A percentile compares a stretch with the other conserved stretches of the same genome.
These are phyloP conservation scores for Spilogale gracilis DNA, from an alignment of 2,113 vertebrate species.

Conservation along the genomic window DNA sequence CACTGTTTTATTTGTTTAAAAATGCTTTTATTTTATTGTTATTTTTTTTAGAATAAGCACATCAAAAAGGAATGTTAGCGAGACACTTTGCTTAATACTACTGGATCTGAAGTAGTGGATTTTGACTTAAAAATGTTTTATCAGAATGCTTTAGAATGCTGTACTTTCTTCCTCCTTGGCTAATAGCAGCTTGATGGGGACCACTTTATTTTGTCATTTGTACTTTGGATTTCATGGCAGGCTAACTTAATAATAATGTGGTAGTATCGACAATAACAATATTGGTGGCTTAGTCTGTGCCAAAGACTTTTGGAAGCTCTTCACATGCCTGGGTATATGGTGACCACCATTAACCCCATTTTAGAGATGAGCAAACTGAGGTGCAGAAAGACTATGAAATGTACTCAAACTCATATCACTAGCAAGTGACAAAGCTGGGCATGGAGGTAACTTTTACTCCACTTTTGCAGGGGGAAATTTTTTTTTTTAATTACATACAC, in stretches of 20 bases:
- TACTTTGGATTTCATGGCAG: constrained; percentile 18
- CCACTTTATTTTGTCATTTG: not conserved
- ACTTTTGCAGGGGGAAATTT: not conserved
- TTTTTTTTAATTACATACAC: not conserved
- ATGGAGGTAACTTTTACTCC: not conserved
- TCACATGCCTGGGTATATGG: not conserved
- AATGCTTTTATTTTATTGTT: not conserved
- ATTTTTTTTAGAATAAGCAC: not conserved
- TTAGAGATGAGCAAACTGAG: not conserved
- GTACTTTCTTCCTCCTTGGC: not conserved
- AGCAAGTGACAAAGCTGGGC: not conserved
- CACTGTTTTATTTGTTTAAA: not conserved
- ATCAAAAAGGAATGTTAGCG: not conserved
- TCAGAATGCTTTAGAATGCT: not conserved
- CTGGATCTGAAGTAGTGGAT: not conserved
- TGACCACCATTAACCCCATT: not conserved
- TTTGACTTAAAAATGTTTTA: constrained; percentile 22
- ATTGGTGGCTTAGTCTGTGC: not conserved
- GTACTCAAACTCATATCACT: not conserved
- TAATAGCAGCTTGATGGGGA: not conserved
- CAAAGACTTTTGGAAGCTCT: not conserved
- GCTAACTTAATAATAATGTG: not conserved
- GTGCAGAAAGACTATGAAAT: not conserved
- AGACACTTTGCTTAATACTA: not conserved
- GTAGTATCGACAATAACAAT: not conserved